Evolutionary conservation across 2,888 invertebrate genomes (phyloP).

Genomic region (Drosophila yooni): DNA sequence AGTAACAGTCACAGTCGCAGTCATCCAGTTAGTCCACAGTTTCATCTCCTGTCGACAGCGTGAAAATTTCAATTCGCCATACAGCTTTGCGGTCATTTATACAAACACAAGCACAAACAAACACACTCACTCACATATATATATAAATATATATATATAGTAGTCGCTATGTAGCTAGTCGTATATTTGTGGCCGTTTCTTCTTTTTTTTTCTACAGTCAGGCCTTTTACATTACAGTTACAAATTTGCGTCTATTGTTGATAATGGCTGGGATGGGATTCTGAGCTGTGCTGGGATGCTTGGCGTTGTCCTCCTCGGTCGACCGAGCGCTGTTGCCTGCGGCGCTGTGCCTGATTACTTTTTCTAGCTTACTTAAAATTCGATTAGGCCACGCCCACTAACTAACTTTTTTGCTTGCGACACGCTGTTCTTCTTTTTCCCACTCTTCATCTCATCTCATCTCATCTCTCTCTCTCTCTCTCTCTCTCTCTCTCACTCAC

Average conservation of each 20-base stretch:
- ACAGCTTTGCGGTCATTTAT: conserved; percentile 75
- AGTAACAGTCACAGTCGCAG: conserved; percentile 21
- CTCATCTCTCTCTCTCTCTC: conserved; percentile 10
- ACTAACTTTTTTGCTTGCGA: conserved; percentile 65
- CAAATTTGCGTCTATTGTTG: conserved; percentile 78
- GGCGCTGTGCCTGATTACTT: conserved; percentile 72
- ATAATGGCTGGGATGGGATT: conserved; percentile 34
- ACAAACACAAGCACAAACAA: conserved; percentile 37
- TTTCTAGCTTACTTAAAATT: conserved; percentile 78
- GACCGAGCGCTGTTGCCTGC: conserved; percentile 35
- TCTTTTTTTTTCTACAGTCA: conserved; percentile 32
- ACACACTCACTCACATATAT: conserved; percentile 11
- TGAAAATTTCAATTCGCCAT: conserved; percentile 78
- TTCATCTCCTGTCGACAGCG: conserved; percentile 62
- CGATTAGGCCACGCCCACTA: conserved; percentile 78
- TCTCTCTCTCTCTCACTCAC: conserved; percentile 1
- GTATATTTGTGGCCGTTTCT: conserved; percentile 16
- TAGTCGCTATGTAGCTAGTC: not conserved
- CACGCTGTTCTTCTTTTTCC: conserved; percentile 15
- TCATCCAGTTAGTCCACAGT: conserved; percentile 57
- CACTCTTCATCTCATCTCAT: not conserved
- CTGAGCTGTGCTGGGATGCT: conserved; percentile 4
- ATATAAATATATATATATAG: not conserved
- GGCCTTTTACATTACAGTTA: conserved; percentile 71
- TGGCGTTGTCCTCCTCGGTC: conserved; percentile 15